Percentiles rank a stretch among this genome's conserved stretches.
phyloP scores from a whole-genome alignment of 1,140 invertebrate species.

The honey bee (Apis mellifera) region Amel_HAv3.1 CM009932.2:8200501-8201000 shows the following conservation, averaged over 20 bases:
- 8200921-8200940: constrained; percentile 47
- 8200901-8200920: constrained; percentile 49
- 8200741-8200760: constrained; percentile 60
- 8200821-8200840: constrained; percentile 41
- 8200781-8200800: not conserved
- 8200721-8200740: constrained; percentile 42
- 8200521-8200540: no score
- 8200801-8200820: not conserved
- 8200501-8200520: not conserved
- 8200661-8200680: no score
- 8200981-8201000: constrained; percentile 36
- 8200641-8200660: no score
- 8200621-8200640: no score
- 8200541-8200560: no score
- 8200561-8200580: no score
- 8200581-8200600: no score
- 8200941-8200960: constrained; percentile 53
- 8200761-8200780: constrained; percentile 25
- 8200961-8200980: constrained; percentile 54
- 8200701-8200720: constrained; percentile 36
- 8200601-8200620: no score
- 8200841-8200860: constrained; percentile 14
- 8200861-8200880: constrained; percentile 56
- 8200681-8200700: no score
- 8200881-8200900: constrained; percentile 52